These are phyloP conservation scores for Tringa solitaria DNA, from an alignment of 2,113 vertebrate species.

Conservation along the genomic window DNA sequence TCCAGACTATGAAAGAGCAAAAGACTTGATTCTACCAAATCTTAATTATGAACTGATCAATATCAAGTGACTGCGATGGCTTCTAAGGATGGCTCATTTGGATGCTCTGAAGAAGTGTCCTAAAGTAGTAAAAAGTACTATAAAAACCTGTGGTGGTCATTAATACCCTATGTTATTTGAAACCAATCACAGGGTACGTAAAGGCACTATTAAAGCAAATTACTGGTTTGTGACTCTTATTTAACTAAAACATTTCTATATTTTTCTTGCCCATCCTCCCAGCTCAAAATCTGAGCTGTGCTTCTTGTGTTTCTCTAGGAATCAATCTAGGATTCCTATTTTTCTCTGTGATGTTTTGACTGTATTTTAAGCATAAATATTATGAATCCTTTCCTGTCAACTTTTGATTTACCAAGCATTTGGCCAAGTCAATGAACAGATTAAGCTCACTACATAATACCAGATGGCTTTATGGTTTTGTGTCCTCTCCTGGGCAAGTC, in stretches of 20 bases:
- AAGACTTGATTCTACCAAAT: neutral
- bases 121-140: neutral
- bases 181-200: neutral
- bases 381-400: slow-evolving; percentile 30
- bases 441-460: slow-evolving; percentile 8
- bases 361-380: slow-evolving; percentile 15
- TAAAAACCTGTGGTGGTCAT: neutral
- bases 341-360: neutral
- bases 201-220: neutral
- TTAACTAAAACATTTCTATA: neutral
- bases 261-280: neutral
- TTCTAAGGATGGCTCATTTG: neutral
- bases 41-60: neutral
- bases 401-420: slow-evolving; percentile 49
- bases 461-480: slow-evolving; percentile 39
- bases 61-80: neutral
- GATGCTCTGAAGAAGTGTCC: neutral
- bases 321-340: neutral
- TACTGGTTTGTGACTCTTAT: neutral
- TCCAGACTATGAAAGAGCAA: neutral
- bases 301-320: neutral
- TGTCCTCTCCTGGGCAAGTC: slow-evolving; percentile 17
- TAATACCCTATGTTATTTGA: neutral
- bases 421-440: slow-evolving; percentile 47
- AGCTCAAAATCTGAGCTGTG: neutral